Evolutionary conservation across 1,140 invertebrate genomes (phyloP).

Genomic region (Notospermus geniculatus): DNA sequence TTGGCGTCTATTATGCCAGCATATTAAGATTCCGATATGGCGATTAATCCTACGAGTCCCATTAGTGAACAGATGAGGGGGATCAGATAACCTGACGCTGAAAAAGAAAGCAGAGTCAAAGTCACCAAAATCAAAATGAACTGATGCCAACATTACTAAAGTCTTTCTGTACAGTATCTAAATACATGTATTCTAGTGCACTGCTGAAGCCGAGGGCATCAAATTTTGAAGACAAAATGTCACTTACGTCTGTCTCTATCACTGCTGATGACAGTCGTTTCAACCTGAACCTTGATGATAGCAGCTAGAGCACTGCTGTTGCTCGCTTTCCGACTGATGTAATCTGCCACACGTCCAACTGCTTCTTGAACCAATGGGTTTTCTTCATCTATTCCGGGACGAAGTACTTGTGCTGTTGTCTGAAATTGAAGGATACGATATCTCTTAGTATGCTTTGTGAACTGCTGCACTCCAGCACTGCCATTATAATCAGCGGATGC

Average conservation of each 20-base stretch:
- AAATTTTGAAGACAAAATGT: not conserved
- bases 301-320: conserved; percentile 68
- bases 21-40: conserved; percentile 53
- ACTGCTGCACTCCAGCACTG: conserved; percentile 26
- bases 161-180: not conserved
- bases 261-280: conserved; percentile 63
- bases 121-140: not conserved
- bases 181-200: not conserved
- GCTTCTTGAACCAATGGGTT: conserved; percentile 52
- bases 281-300: conserved; percentile 76
- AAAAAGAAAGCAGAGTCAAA: conserved; percentile 19
- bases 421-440: conserved; percentile 17
- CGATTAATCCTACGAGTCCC: conserved; percentile 52
- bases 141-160: not conserved
- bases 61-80: conserved; percentile 60
- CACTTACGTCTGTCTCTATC: not conserved
- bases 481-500: not conserved
- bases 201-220: not conserved
- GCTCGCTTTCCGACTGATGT: conserved; percentile 65
- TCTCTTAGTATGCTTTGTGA: no score
- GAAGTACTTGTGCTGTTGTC: conserved; percentile 21
- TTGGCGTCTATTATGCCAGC: conserved; percentile 32
- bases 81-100: conserved; percentile 51
- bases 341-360: conserved; percentile 62
- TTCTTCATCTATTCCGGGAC: conserved; percentile 10